phyloP scores from a whole-genome alignment of 2,888 invertebrate species.

The Nomada fabriciana region DNA sequence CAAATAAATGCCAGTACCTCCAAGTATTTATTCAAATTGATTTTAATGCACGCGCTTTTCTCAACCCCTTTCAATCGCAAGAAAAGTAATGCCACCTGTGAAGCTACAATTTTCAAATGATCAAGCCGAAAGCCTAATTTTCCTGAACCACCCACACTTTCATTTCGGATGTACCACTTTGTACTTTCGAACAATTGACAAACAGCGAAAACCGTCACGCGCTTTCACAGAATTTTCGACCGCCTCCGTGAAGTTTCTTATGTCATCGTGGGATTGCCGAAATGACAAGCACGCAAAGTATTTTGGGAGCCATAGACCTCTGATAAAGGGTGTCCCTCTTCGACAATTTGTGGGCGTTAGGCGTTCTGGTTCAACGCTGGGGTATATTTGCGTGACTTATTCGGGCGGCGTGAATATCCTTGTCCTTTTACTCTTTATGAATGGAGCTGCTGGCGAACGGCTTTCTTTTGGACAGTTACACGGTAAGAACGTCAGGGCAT shows the following conservation, averaged over 20 bases:
- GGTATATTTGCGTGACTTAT: slow-evolving; percentile 53
- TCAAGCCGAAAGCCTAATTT: not conserved
- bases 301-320: slow-evolving; percentile 27
- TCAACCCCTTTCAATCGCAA: too few species aligned
- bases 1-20: too few species aligned
- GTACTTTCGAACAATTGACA: not conserved
- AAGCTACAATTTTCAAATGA: too few species aligned
- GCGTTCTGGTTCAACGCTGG: slow-evolving; percentile 55
- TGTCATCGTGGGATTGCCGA: slow-evolving; percentile 21
- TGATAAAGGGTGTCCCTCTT: slow-evolving; percentile 25
- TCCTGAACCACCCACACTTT: not conserved
- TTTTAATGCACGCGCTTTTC: too few species aligned
- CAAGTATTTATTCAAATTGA: too few species aligned
- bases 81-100: too few species aligned
- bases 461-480: not conserved
- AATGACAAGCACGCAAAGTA: slow-evolving; percentile 19
- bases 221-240: not conserved
- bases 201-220: not conserved
- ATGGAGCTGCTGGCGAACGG: not conserved
- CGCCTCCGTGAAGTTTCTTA: not conserved
- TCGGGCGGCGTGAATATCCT: slow-evolving; percentile 43
- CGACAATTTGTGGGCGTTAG: slow-evolving; percentile 49
- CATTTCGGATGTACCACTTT: not conserved
- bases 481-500: not conserved
- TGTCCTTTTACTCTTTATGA: not conserved